Percentiles rank a stretch among this genome's conserved stretches.
phyloP scores from a whole-genome alignment of 2,888 invertebrate genomes.

The Polymixis lichenea region DNA sequence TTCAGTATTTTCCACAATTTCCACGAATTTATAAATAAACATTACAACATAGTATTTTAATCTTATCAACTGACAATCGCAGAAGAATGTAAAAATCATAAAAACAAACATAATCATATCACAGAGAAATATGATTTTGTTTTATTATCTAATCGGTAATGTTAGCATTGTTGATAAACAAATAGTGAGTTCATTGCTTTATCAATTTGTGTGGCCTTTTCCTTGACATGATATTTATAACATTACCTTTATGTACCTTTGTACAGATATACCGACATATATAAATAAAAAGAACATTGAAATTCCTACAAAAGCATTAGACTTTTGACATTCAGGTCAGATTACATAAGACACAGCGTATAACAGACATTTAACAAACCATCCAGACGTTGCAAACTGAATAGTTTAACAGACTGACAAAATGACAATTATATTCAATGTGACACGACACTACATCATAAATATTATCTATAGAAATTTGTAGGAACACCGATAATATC shows the following conservation, averaged over 20 bases:
- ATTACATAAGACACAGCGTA: constrained; percentile 14
- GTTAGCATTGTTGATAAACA: constrained; percentile 58
- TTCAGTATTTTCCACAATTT: constrained; percentile 28
- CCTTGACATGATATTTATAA: constrained; percentile 43
- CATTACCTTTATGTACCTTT: constrained; percentile 22
- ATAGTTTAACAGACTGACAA: background rate
- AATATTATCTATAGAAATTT: constrained; percentile 1
- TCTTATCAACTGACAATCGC: constrained; percentile 53
- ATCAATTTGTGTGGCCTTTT: constrained; percentile 58
- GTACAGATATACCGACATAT: background rate
- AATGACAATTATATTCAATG: constrained; percentile 3
- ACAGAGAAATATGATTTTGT: constrained; percentile 50
- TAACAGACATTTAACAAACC: background rate
- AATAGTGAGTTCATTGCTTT: constrained; percentile 63
- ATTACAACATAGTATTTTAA: constrained; percentile 41
- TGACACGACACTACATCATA: constrained; percentile 2
- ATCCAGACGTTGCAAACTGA: constrained; percentile 15
- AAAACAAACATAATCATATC: constrained; percentile 44
- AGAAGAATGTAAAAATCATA: constrained; percentile 34
- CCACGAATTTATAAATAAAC: constrained; percentile 38
- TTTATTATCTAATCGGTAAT: constrained; percentile 56
- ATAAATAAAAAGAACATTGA: constrained; percentile 8
- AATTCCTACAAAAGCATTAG: constrained; percentile 2
- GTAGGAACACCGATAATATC: background rate
- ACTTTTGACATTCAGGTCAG: constrained; percentile 45